phyloP scores from a whole-genome alignment of 2,888 invertebrate species.

The Coronaproctus castanopsis region DNA sequence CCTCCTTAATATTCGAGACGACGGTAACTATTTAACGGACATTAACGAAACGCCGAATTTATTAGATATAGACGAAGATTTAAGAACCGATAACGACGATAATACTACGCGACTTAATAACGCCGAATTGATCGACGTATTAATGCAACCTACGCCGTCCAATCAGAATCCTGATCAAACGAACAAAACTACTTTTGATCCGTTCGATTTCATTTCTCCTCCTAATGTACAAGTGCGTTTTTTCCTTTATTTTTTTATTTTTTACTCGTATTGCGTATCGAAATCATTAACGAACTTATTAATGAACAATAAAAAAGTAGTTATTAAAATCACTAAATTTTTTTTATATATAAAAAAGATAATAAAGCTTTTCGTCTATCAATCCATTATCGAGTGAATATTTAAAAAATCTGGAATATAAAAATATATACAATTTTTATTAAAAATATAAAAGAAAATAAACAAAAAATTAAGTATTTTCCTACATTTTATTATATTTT shows the following conservation, averaged over 20 bases:
- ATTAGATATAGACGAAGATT: neutral
- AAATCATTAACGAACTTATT: too few species aligned
- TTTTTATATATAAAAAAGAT: too few species aligned
- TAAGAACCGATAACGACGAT: neutral
- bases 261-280: too few species aligned
- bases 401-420: too few species aligned
- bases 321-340: neutral
- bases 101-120: too few species aligned
- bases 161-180: neutral
- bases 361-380: too few species aligned
- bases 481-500: neutral
- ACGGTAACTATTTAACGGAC: too few species aligned
- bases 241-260: too few species aligned
- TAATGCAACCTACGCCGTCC: neutral
- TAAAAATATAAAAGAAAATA: neutral
- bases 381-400: too few species aligned
- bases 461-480: neutral
- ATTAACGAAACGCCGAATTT: too few species aligned
- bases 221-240: neutral
- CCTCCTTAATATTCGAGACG: too few species aligned
- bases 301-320: too few species aligned
- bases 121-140: conserved; percentile 7
- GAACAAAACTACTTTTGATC: conserved; percentile 9
- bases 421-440: neutral
- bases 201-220: conserved; percentile 7